Evolutionary conservation across 1,140 invertebrate genomes (phyloP), one percentile per base, ranked within the genome.

Genomic region (Drosophila suzukii): DNA sequence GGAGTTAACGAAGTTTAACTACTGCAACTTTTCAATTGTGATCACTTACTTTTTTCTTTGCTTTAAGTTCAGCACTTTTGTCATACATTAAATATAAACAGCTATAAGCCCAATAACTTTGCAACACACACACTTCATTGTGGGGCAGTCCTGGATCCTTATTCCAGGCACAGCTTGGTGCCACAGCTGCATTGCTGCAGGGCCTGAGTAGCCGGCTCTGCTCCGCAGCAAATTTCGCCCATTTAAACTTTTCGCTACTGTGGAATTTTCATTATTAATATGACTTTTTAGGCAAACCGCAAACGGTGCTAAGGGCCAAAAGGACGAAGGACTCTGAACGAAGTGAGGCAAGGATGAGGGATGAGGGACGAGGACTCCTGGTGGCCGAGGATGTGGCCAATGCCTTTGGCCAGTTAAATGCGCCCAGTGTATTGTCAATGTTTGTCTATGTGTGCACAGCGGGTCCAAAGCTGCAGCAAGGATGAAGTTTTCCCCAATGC

Each of bases 201-300:
- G 61, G 74, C 66, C 43, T n/a, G 24, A 43, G 41, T 60, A 65
- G 46, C 59, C 27, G 39, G 58, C 71, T 51, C 47, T 67, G 71
- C 81, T 68, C 81, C 57, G 81, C 81, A 80, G 60, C 47, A 67
- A 82, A 83, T 83, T 88, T 89, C 78, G 65, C 85, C 84, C 79
- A 88, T 88, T 88, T 88, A 88, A 86, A 88, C 84, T 88, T 88
- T 88, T 74, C 83, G 83, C 84, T 80, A 88, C 83, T 77, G 83
- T 88, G 83, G 61, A 88, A 88, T 88, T 88, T 88, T 88, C 84
- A 88, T 88, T 88, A 88, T 88, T 88, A 88, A 88, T 88, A 89
- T 83, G 79, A 88, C 79, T 88, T 88, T 86, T 88, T 88, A 83
- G 83, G 83, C 83, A 70, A 74, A 62, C 74, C 65, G 81, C 81